These are phyloP conservation scores for Delichon dasypus DNA, from an alignment of 2,797 vertebrate species.

Conservation along the genomic window DNA sequence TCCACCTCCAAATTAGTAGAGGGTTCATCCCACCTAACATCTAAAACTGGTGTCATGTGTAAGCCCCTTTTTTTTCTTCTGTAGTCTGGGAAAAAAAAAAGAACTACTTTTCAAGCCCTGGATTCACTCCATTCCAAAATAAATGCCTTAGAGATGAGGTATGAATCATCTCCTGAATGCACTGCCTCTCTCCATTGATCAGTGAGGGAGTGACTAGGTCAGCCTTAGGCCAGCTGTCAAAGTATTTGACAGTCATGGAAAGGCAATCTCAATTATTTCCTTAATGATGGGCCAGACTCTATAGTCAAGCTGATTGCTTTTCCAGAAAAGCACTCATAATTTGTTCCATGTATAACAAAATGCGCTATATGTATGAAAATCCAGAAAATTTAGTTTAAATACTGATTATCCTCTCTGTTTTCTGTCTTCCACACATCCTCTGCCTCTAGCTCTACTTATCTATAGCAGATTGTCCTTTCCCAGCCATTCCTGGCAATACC, in stretches of 20 bases:
- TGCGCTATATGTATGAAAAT: background rate
- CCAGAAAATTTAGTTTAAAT: background rate
- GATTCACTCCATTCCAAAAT: background rate
- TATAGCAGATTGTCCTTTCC: constrained; percentile 33
- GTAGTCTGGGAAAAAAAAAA: background rate
- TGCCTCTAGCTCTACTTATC: constrained; percentile 1
- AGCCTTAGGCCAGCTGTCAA: background rate
- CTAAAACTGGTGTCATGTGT: background rate
- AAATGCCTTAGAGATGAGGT: background rate
- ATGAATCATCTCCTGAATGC: background rate
- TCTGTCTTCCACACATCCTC: constrained; percentile 2
- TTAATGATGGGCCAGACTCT: background rate
- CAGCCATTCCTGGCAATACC: constrained; percentile 24
- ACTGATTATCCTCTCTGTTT: constrained; percentile 39
- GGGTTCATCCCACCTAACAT: background rate
- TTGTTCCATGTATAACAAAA: background rate
- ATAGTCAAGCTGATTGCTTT: background rate
- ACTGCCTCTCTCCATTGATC: background rate
- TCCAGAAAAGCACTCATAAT: background rate
- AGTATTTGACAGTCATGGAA: background rate
- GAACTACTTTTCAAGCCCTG: background rate
- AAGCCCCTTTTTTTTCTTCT: background rate
- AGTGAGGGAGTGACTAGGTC: background rate
- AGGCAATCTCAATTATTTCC: constrained; percentile 1
- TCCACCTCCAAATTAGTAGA: background rate